Conservation (phyloP, 2,888 invertebrate genomes). For the Syritta pipiens region DNA sequence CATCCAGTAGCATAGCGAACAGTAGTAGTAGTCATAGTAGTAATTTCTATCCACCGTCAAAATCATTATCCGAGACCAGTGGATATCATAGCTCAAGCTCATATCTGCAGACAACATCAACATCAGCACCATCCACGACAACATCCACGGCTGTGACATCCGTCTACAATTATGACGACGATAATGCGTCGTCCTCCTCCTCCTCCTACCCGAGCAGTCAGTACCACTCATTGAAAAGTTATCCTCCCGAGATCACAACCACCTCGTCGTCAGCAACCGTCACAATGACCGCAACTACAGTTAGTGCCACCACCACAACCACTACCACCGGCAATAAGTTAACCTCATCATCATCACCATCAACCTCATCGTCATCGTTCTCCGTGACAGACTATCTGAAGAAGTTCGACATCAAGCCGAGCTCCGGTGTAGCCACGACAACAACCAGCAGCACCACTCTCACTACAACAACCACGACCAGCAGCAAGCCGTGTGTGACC, state of each 20-base stretch:
- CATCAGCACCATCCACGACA: constrained; percentile 42
- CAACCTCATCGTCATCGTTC: constrained; percentile 42
- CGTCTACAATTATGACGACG: constrained; percentile 30
- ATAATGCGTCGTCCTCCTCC: constrained; percentile 14
- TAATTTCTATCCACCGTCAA: constrained; percentile 53
- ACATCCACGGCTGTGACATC: constrained; percentile 47
- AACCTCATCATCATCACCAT: constrained; percentile 35
- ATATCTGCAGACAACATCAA: constrained; percentile 40
- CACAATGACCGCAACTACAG: constrained; percentile 30
- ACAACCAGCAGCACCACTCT: background rate
- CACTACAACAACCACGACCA: constrained; percentile 5
- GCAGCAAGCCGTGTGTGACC: background rate
- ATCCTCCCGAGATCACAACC: constrained; percentile 60
- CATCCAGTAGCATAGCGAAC: constrained; percentile 40
- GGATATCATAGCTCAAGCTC: constrained; percentile 42
- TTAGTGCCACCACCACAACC: constrained; percentile 33
- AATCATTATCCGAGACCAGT: constrained; percentile 46
- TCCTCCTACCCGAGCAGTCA: constrained; percentile 52
- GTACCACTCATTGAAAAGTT: constrained; percentile 61
- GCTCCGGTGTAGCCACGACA: background rate
- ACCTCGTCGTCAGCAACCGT: constrained; percentile 51
- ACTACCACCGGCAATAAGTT: constrained; percentile 31
- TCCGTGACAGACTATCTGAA: constrained; percentile 58
- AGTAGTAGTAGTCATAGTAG: constrained; percentile 47
- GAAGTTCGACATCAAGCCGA: constrained; percentile 49